Percentiles rank a stretch among this genome's conserved stretches.
Conservation (phyloP, 2,797 vertebrate species). For the Lutjanus argentimaculatus region DNA sequence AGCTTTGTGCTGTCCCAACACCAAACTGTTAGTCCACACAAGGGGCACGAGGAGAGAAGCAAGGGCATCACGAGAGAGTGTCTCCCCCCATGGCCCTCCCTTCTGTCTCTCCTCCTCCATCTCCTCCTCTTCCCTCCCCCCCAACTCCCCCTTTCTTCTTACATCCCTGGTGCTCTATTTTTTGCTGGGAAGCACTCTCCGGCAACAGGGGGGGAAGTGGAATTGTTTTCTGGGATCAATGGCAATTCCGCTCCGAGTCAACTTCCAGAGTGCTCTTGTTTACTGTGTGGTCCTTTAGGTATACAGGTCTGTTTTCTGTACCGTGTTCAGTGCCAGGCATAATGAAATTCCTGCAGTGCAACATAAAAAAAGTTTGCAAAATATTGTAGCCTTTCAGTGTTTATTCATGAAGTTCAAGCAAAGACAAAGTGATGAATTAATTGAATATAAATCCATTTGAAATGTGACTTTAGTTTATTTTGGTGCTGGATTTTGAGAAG, state of each 20-base stretch:
- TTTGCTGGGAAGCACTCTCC: conserved; percentile 91
- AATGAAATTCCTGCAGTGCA: background rate
- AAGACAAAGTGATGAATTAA: background rate
- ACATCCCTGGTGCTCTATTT: conserved; percentile 84
- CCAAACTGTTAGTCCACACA: conserved; percentile 83
- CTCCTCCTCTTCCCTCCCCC: conserved; percentile 61
- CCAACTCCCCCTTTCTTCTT: conserved; percentile 77
- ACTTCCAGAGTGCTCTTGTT: conserved; percentile 70
- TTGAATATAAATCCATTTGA: background rate
- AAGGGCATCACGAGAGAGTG: conserved; percentile 80
- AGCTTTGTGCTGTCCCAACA: conserved; percentile 69
- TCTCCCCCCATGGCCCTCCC: conserved; percentile 66
- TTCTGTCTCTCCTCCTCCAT: conserved; percentile 66
- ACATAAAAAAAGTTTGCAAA: background rate
- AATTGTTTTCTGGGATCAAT: conserved; percentile 99
- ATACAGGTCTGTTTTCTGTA: conserved; percentile 28
- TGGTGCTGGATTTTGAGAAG: background rate
- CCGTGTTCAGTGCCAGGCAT: background rate
- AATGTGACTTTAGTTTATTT: background rate
- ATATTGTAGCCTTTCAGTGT: too few relatives aligned
- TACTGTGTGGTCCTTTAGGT: conserved; percentile 38
- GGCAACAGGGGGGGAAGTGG: conserved; percentile 93
- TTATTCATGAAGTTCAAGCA: background rate
- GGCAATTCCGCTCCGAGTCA: conserved; percentile 83
- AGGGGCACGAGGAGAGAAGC: conserved; percentile 82